Conservation (phyloP, 2,797 vertebrate species). For the Lithobates pipiens region DNA sequence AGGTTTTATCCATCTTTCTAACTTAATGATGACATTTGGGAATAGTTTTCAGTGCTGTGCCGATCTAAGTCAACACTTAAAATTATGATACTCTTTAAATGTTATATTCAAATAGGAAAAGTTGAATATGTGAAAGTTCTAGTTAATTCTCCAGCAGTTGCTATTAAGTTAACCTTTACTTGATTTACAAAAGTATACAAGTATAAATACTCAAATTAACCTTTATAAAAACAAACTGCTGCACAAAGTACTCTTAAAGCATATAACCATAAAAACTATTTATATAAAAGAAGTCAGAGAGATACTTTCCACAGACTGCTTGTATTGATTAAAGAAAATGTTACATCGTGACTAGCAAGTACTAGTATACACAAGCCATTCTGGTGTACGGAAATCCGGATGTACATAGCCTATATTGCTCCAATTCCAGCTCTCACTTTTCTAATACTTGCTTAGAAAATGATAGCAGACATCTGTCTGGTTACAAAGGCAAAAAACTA, state of each 20-base stretch:
- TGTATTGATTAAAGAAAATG: background rate
- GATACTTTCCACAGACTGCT: too few species aligned
- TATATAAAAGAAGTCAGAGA: too few species aligned
- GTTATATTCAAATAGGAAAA: constrained; percentile 26
- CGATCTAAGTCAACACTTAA: constrained; percentile 44
- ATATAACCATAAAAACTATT: too few species aligned
- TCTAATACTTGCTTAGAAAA: background rate
- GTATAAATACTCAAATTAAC: background rate
- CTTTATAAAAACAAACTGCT: background rate
- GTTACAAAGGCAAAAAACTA: background rate
- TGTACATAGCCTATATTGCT: background rate
- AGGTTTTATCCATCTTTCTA: constrained; percentile 32
- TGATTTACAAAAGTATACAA: background rate
- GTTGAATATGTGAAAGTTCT: background rate
- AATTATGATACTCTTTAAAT: constrained; percentile 40
- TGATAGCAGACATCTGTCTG: background rate
- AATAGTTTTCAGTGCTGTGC: constrained; percentile 29
- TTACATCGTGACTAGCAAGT: background rate
- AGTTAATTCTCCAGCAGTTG: background rate
- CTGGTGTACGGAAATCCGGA: too few species aligned
- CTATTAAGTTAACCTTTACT: background rate
- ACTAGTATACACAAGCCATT: background rate
- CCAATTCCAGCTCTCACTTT: background rate
- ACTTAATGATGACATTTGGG: constrained; percentile 57
- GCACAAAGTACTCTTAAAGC: too few species aligned